A percentile compares a stretch with the other conserved stretches of the same genome.
Evolutionary conservation across 2,113 vertebrate species (phyloP).

Genomic region (Pardalotus punctatus): DNA sequence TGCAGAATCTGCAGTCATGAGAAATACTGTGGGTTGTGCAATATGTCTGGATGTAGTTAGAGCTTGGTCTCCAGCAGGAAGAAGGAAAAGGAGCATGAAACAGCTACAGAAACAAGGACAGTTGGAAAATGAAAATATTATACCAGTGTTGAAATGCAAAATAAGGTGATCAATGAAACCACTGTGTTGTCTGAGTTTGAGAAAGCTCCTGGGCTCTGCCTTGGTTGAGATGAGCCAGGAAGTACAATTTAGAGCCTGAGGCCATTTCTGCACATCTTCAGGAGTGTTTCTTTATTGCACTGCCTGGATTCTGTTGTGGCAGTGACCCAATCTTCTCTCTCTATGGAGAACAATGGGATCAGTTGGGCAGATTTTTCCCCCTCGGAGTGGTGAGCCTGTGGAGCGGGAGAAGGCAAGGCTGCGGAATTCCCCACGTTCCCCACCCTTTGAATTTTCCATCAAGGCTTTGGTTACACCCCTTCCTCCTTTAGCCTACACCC

Average conservation of each 20-base stretch:
- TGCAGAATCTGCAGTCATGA: not conserved
- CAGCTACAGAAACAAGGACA: not conserved
- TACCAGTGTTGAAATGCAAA: not conserved
- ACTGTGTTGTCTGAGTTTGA: not conserved
- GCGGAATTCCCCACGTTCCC: too few relatives aligned
- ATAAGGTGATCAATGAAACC: not conserved
- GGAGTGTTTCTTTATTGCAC: not conserved
- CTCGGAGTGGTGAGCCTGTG: too few relatives aligned
- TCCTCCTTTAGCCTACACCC: too few relatives aligned
- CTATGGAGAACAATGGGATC: too few relatives aligned
- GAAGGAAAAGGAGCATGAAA: not conserved
- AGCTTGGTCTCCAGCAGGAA: not conserved
- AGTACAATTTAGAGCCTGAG: not conserved
- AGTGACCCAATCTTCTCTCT: too few relatives aligned
- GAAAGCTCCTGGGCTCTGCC: not conserved
- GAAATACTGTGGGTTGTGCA: not conserved
- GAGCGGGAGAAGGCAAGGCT: too few relatives aligned
- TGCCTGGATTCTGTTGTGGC: accelerated
- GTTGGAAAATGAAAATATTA: not conserved
- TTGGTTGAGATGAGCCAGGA: not conserved
- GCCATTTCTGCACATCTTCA: not conserved
- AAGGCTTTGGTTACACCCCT: too few relatives aligned
- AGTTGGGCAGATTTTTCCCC: too few relatives aligned
- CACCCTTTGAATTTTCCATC: too few relatives aligned
- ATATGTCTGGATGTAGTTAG: not conserved